These are phyloP conservation scores for Hypotaenidia okinawae DNA, from an alignment of 2,797 vertebrate genomes.

Conservation along the genomic window DNA sequence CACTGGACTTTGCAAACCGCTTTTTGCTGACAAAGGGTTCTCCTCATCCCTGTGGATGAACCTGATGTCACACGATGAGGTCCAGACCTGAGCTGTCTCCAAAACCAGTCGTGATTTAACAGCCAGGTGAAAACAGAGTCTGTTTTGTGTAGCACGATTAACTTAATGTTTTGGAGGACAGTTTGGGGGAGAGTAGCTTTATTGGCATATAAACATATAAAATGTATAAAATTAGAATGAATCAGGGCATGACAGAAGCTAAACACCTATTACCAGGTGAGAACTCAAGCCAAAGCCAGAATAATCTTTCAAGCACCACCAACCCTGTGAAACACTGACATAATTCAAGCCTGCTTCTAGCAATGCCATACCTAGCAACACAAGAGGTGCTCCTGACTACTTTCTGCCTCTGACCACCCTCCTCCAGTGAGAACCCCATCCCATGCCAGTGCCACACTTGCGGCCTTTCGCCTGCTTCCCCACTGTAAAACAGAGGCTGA, in stretches of 20 bases:
- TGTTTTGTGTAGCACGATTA: background rate
- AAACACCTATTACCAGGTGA: background rate
- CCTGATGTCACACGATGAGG: background rate
- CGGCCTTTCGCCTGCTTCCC: background rate
- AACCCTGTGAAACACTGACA: background rate
- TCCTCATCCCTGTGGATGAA: background rate
- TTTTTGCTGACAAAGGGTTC: conserved; percentile 39
- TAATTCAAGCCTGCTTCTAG: background rate
- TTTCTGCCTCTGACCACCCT: background rate
- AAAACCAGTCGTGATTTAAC: background rate
- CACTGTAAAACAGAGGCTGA: background rate
- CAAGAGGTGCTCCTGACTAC: background rate
- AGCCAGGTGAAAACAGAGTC: background rate
- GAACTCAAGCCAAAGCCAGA: conserved; percentile 9
- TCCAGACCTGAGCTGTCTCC: background rate
- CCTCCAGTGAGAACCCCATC: background rate
- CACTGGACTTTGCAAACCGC: conserved; percentile 45
- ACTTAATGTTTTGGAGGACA: background rate
- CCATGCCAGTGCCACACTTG: rapidly evolving
- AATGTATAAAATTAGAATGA: too few species aligned
- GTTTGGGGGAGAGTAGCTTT: background rate
- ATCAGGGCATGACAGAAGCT: background rate
- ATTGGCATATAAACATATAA: background rate
- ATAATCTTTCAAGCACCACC: background rate
- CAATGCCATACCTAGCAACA: background rate